Evolutionary conservation across 2,888 invertebrate genomes (phyloP), one percentile per base, ranked within the genome.

Genomic region (Folsomia candida): DNA sequence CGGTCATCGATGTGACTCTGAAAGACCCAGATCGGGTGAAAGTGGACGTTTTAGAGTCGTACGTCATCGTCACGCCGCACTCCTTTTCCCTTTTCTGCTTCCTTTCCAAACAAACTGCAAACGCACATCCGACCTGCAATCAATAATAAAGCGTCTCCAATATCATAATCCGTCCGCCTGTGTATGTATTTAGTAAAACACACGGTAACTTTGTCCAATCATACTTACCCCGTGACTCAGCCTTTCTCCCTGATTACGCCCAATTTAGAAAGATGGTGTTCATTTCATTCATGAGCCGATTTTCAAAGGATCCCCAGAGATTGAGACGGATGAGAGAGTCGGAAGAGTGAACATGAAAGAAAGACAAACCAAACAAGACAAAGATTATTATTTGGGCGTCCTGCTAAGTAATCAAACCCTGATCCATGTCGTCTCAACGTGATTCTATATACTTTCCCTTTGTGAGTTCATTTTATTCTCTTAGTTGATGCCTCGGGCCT

Each of bases 101-200:
- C 81, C 95, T 89, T 83, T 99, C 99, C 80, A 99, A 86, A 82
- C 99, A 99, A 1, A 97, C 95, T 68, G 97, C 95, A 85, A 99
- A 99, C 63, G 99, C 98, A 86, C 98, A 99, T 54, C 99, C 99
- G 28, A 99, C 99, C n/a, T n/a, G n/a, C n/a, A n/a, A n/a, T n/a
- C n/a, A n/a, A n/a, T n/a, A n/a, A n/a, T n/a, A n/a, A n/a, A n/a
- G n/a, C n/a, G n/a, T n/a, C n/a, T n/a, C n/a, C n/a, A n/a, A n/a
- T n/a, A n/a, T n/a, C n/a, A n/a, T n/a, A n/a, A n/a, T n/a, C n/a
- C n/a, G n/a, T n/a, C n/a, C n/a, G n/a, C n/a, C n/a, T n/a, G n/a
- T n/a, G n/a, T n/a, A n/a, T n/a, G n/a, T n/a, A n/a, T n/a, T n/a
- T n/a, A n/a, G n/a, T n/a, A n/a, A n/a, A n/a, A n/a, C n/a, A n/a